Evolutionary conservation across 2,113 vertebrate species (phyloP).

Genomic region (Gymnorhina tibicen): DNA sequence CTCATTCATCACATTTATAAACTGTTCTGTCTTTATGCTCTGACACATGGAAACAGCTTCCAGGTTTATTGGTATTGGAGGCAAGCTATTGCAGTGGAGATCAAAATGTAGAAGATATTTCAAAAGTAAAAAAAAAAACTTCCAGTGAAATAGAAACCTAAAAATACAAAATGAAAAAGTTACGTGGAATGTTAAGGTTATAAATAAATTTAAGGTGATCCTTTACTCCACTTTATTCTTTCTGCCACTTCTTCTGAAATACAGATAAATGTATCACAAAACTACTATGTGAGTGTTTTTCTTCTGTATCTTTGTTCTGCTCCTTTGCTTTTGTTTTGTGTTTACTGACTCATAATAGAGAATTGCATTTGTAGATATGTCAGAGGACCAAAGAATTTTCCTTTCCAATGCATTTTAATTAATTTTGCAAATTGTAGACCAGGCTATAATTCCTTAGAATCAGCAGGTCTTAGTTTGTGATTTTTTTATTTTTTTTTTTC

Average conservation of each 20-base stretch:
- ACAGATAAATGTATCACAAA: background rate
- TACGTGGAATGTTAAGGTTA: background rate
- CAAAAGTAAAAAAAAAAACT: background rate
- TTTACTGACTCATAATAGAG: background rate
- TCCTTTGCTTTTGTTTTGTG: background rate
- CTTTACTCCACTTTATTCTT: background rate
- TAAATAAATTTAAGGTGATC: background rate
- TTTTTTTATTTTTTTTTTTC: too few species aligned
- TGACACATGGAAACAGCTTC: background rate
- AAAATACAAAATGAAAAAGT: background rate
- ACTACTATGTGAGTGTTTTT: background rate
- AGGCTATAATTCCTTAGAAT: background rate
- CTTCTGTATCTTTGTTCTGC: background rate
- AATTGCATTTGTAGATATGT: background rate
- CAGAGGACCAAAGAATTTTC: background rate
- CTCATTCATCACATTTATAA: conserved; percentile 14
- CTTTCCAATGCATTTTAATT: background rate
- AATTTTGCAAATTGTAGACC: background rate
- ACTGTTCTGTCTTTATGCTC: background rate
- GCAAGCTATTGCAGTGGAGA: background rate
- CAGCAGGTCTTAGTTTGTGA: background rate
- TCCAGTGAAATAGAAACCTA: background rate
- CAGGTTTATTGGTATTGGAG: conserved; percentile 14
- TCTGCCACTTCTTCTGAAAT: background rate
- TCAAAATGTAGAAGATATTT: background rate